Evolutionary conservation across 2,888 invertebrate genomes (phyloP), one percentile per base, ranked within the genome.

Genomic region (Epiblema foenella): DNA sequence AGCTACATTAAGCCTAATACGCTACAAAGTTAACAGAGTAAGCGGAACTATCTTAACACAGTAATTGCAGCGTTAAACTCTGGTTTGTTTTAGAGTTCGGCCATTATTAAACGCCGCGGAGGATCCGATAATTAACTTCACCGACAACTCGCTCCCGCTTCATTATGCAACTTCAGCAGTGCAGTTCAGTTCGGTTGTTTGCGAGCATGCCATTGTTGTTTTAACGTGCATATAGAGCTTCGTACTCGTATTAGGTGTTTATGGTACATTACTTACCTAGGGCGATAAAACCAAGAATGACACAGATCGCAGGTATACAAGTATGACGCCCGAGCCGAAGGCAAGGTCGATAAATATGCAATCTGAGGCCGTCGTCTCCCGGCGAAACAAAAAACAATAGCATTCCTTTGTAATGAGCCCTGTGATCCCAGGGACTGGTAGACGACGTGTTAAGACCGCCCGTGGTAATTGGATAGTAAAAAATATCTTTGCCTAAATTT

Each of bases 81-180:
- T 11, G 52, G 64, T 58, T 58, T 69, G 63, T 60, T 18, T 12
- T 37, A 46, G 20, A 62, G 49, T 62, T 62, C 18, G 51, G 51
- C n/a, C 46, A 59, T 49, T 62, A 51, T 51, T 49, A 62, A 62
- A 49, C 15, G 52, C 17, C 7, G 57, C 57, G 15, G 58, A 5
- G 33, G 33, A 33, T 5, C 33, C 58, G 15, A 51, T 64, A 57
- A 64, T 69, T 64, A 64, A 69, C 69, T 69, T 58, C 29, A 58
- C 66, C 66, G 69, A 69, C 69, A 52, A 29, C 39, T 54, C 24
- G 49, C 37, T 64, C 39, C 46, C 24, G 49, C 37, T 64, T 64
- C 58, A 64, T 69, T 69, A 69, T 69, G 64, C 69, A 64, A 58
- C 49, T 20, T 46, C 11, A n/a, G 46, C n/a, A 15, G 46, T n/a